Evolutionary conservation across 2,113 vertebrate genomes (phyloP).

Genomic region (Orcinus orca): DNA sequence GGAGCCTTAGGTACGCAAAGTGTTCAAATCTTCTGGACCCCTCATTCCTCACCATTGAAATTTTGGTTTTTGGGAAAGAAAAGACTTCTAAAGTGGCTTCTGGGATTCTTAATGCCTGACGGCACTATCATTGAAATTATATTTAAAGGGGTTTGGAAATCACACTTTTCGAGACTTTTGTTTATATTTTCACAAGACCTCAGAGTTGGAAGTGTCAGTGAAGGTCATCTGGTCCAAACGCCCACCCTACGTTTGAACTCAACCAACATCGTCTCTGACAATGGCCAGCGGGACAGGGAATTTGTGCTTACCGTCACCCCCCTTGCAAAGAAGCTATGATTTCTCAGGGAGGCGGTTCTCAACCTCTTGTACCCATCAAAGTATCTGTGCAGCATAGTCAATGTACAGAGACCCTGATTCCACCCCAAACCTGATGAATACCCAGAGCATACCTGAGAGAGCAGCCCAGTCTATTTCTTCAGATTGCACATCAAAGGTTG

Average conservation of each 20-base stretch:
- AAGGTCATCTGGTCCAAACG: accelerated
- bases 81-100: neutral
- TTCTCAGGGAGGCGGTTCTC: neutral
- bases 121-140: neutral
- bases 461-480: accelerated
- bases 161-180: neutral
- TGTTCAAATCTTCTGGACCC: neutral
- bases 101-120: no score
- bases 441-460: accelerated
- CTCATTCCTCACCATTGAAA: neutral
- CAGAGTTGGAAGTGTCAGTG: no score
- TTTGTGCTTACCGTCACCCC: accelerated
- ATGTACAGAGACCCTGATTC: no score
- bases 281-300: accelerated
- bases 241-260: neutral
- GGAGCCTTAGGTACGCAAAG: neutral
- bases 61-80: neutral
- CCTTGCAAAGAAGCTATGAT: no score
- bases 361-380: no score
- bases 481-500: accelerated
- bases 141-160: neutral
- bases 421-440: accelerated
- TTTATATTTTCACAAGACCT: neutral
- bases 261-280: neutral
- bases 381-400: accelerated